Evolutionary conservation across 1,140 invertebrate genomes (phyloP).

Genomic region (Ostrea denselamellosa): DNA sequence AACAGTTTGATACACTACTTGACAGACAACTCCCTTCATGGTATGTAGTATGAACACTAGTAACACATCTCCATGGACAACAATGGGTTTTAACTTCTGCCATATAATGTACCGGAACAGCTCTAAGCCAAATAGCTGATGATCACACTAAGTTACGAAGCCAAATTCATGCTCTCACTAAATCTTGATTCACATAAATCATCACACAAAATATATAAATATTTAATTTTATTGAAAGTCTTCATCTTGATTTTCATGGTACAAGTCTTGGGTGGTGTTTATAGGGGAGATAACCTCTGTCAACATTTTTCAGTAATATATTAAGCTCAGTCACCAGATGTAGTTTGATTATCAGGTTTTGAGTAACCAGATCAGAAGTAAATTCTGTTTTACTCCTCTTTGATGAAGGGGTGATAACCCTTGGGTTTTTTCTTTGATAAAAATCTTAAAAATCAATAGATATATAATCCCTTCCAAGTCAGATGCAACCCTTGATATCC

Average conservation of each 20-base stretch:
- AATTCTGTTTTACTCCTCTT: neutral
- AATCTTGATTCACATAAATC: no score
- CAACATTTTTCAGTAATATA: neutral
- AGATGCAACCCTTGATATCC: neutral
- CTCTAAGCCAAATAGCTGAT: no score
- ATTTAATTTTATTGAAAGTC: neutral
- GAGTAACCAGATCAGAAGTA: neutral
- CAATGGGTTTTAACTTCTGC: no score
- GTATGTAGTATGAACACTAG: neutral
- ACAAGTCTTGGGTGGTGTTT: neutral
- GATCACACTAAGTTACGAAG: no score
- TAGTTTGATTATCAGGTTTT: slow-evolving; percentile 10
- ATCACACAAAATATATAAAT: no score
- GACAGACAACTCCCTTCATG: neutral
- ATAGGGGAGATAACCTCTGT: slow-evolving; percentile 10
- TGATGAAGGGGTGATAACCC: slow-evolving; percentile 16
- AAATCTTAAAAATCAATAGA: neutral
- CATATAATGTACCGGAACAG: no score
- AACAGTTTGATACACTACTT: neutral
- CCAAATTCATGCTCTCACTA: no score
- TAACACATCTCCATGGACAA: no score
- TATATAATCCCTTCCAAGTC: neutral
- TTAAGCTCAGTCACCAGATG: neutral
- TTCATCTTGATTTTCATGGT: neutral
- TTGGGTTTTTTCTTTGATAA: neutral